phyloP scores from a whole-genome alignment of 2,113 vertebrate species.

The Brachypodius melanocephalos region DNA sequence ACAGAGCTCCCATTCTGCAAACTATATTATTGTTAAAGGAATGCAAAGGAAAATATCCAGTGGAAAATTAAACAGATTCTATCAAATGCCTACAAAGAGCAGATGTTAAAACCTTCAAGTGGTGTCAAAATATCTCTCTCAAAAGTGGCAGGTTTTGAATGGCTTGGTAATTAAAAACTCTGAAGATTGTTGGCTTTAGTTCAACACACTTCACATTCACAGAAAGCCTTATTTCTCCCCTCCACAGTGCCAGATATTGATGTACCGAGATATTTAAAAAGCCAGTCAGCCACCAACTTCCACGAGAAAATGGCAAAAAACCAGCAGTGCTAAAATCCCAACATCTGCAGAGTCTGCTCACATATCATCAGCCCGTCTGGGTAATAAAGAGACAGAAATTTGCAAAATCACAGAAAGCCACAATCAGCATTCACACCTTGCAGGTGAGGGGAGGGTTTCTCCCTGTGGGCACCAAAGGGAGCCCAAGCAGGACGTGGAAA shows the following conservation, averaged over 20 bases:
- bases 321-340: not conserved
- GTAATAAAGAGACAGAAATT: not conserved
- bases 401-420: not conserved
- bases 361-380: not conserved
- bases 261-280: not conserved
- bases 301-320: not conserved
- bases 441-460: not conserved
- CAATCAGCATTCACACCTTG: not conserved
- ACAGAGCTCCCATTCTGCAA: not conserved
- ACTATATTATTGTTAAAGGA: not conserved
- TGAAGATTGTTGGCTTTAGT: conserved; percentile 34
- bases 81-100: not conserved
- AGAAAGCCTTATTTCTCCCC: conserved; percentile 21
- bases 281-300: not conserved
- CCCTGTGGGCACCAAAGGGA: not conserved
- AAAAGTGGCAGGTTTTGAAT: conserved; percentile 34
- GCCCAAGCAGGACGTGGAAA: not conserved
- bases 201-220: conserved; percentile 25
- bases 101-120: conserved; percentile 32
- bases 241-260: conserved; percentile 13
- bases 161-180: conserved; percentile 48
- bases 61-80: not conserved
- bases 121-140: conserved; percentile 36
- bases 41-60: conserved; percentile 22
- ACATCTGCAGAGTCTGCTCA: not conserved